Base-by-base conservation (phyloP, 1,140 invertebrate species). In the Trichomalopsis sarcophagae region DNA sequence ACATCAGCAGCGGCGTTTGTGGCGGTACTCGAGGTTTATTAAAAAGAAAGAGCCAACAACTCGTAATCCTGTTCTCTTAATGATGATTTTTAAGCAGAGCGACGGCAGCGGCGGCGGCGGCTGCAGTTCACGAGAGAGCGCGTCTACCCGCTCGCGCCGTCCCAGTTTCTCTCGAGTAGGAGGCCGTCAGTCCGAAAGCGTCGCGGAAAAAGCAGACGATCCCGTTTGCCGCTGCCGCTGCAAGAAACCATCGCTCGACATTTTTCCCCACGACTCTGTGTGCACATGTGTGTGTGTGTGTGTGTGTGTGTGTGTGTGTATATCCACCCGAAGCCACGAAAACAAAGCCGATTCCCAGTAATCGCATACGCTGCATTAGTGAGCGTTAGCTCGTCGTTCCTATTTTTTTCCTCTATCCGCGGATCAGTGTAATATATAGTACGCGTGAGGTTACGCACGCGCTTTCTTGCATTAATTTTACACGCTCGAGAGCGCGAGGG, bases 201-300 rank as follows among this genome's bases (percentile, higher is more conserved):
- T 75, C 73, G 23, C 44, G 75, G 75, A 77, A 77, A 77, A 77
- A 77, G 75, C 75, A 33, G 55, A 62, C 21, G 55, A 77, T 77
- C 75, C 75, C 75, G 75, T 77, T 77, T 50, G 44, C 36, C 33
- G 27, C 13, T 40, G 73, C 30, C 2, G 17, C 17, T 23, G 75
- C 75, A 77, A 77, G 75, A 50, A 77, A 75, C 30, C 4, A 75
- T 36, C 73, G 17, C 33, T 36, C 73, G 36, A 36, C 11, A 75
- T 75, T 71, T 75, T n/a, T 10, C 73, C 36, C 73, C 33, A 6
- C 55, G 14, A 21, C 55, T n/a, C 11, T 55, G 50, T 55, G 14
- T 55, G 14, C 13, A 14, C 17, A 14, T 55, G 33, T 33, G 33
- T 33, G 33, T 33, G 33, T 33, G 33, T 33, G 33, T 33, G 33